phyloP scores from a whole-genome alignment of 1,140 invertebrate genomes.

The Zophobas morio region DNA sequence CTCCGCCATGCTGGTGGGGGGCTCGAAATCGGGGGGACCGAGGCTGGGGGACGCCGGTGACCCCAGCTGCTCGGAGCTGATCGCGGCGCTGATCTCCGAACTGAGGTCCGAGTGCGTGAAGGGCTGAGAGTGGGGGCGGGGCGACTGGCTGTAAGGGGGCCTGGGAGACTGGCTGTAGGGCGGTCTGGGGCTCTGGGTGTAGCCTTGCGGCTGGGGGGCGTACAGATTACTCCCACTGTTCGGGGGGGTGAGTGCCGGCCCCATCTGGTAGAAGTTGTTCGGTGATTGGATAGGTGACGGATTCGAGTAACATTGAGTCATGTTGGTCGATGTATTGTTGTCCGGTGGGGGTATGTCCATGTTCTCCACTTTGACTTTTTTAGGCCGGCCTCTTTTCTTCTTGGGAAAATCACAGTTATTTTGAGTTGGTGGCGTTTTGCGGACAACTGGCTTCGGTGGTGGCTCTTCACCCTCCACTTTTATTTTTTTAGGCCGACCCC shows the following conservation, averaged over 20 bases:
- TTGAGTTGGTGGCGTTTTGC: conserved; percentile 68
- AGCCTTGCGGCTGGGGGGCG: conserved; percentile 66
- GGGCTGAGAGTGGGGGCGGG: conserved; percentile 74
- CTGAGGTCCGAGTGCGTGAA: conserved; percentile 83
- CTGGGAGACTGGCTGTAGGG: conserved; percentile 67
- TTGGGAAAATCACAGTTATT: conserved; percentile 77
- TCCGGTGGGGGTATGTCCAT: conserved; percentile 58
- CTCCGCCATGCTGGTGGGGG: conserved; percentile 75
- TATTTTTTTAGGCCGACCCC: conserved; percentile 90
- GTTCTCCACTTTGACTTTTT: conserved; percentile 80
- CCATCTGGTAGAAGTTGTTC: conserved; percentile 68
- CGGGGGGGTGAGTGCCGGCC: conserved; percentile 63
- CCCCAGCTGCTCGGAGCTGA: conserved; percentile 78
- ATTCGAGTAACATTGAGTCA: conserved; percentile 73
- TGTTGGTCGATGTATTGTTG: conserved; percentile 62
- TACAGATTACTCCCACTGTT: conserved; percentile 65
- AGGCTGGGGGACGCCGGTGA: conserved; percentile 78
- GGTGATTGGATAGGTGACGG: conserved; percentile 70
- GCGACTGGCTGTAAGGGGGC: conserved; percentile 72
- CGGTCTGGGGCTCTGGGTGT: conserved; percentile 61
- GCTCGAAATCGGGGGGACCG: conserved; percentile 84
- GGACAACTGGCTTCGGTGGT: conserved; percentile 71
- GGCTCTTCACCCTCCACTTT: conserved; percentile 79
- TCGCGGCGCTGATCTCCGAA: conserved; percentile 83
- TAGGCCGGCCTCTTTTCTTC: conserved; percentile 88